Percentiles rank a stretch among this genome's conserved stretches.
Conservation (phyloP, 1,140 invertebrate species). For the Cydia pomonella region DNA sequence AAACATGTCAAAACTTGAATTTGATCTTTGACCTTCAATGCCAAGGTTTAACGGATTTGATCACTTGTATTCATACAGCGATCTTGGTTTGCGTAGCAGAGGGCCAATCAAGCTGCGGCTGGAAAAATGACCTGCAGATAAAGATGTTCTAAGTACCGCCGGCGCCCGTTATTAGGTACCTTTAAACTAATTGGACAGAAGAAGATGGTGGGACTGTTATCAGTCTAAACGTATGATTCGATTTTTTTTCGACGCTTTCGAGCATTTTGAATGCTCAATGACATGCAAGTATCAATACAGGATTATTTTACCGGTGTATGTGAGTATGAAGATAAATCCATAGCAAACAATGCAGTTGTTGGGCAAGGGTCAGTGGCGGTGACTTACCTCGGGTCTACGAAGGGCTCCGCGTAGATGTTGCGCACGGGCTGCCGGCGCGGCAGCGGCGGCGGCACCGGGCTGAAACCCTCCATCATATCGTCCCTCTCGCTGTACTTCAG, state of each 20-base stretch:
- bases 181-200: no score
- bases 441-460: constrained; percentile 77
- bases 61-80: background rate
- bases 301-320: no score
- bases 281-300: no score
- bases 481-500: constrained; percentile 78
- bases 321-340: no score
- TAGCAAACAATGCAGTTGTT: no score
- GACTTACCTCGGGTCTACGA: constrained; percentile 80
- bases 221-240: no score
- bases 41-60: background rate
- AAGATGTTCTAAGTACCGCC: no score
- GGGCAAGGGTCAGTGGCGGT: background rate
- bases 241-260: no score
- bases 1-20: background rate
- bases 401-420: constrained; percentile 80
- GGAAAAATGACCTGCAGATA: constrained; percentile 30
- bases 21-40: background rate
- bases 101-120: background rate
- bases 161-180: no score
- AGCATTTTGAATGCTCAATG: no score
- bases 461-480: constrained; percentile 79
- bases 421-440: constrained; percentile 77
- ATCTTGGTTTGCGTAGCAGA: background rate
- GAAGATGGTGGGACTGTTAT: no score